These are phyloP conservation scores for Limnothrissa miodon DNA, from an alignment of 2,113 vertebrate species.

Conservation along the genomic window DNA sequence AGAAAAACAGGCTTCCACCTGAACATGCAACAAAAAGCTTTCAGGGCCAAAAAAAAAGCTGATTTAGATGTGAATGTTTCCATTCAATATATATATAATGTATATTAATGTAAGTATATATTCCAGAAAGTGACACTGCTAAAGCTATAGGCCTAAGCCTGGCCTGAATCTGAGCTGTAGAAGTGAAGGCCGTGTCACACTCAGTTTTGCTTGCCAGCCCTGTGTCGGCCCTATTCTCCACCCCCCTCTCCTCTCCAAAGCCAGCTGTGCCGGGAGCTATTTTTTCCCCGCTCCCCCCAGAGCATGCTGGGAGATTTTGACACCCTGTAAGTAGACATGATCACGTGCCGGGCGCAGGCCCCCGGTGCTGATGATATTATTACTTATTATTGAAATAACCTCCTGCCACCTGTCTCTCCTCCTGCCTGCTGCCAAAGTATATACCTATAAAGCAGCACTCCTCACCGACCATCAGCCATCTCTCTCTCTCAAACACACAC, in stretches of 20 bases:
- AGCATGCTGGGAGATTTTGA: conserved; percentile 77
- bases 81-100: too few species aligned
- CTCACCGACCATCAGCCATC: conserved; percentile 20
- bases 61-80: not conserved
- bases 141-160: not conserved
- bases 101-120: too few species aligned
- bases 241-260: not conserved
- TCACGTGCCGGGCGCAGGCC: conserved; percentile 73
- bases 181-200: not conserved
- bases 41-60: not conserved
- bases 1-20: not conserved
- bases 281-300: conserved; percentile 66
- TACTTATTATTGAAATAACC: conserved; percentile 93
- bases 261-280: conserved; percentile 42
- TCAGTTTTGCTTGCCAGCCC: not conserved
- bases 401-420: conserved; percentile 89
- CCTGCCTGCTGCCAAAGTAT: conserved; percentile 77
- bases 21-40: not conserved
- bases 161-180: not conserved
- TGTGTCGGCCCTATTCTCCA: not conserved
- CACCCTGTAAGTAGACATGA: conserved; percentile 76
- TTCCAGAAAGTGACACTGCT: not conserved
- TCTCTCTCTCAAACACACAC: too few species aligned
- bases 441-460: conserved; percentile 86
- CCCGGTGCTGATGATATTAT: conserved; percentile 86